Evolutionary conservation across 2,888 invertebrate species (phyloP).

Genomic region (Agrochola lychnidis): DNA sequence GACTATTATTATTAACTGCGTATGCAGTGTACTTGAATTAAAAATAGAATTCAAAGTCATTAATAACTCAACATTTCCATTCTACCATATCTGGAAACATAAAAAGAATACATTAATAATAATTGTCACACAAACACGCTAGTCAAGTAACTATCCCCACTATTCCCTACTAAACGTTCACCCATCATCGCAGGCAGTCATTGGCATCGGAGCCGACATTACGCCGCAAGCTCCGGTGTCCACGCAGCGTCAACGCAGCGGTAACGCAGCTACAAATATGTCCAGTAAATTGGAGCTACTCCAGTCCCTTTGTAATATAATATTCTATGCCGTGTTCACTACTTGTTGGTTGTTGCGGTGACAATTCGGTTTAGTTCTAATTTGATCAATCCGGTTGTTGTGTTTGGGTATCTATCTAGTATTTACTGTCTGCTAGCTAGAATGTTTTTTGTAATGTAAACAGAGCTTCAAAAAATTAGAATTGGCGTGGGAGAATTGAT

Average conservation of each 20-base stretch:
- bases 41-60: background rate
- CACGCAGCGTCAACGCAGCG: conserved; percentile 55
- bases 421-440: background rate
- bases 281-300: conserved; percentile 37
- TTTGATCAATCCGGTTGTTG: conserved; percentile 20
- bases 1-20: background rate
- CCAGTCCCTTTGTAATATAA: conserved; percentile 58
- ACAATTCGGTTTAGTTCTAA: conserved; percentile 27
- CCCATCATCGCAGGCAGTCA: conserved; percentile 63
- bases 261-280: conserved; percentile 48
- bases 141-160: conserved; percentile 19
- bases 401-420: background rate
- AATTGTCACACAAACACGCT: background rate
- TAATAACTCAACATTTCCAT: conserved; percentile 11
- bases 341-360: conserved; percentile 26
- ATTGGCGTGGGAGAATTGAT: background rate
- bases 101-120: conserved; percentile 15
- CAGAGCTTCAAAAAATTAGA: background rate
- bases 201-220: conserved; percentile 50
- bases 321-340: conserved; percentile 47
- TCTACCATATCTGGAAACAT: background rate
- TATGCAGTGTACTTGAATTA: background rate
- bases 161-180: conserved; percentile 48
- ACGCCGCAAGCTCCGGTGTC: conserved; percentile 52
- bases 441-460: conserved; percentile 9